These are phyloP conservation scores for Neoitamus cyanurus DNA, from an alignment of 2,888 invertebrate species.

Conservation along the genomic window DNA sequence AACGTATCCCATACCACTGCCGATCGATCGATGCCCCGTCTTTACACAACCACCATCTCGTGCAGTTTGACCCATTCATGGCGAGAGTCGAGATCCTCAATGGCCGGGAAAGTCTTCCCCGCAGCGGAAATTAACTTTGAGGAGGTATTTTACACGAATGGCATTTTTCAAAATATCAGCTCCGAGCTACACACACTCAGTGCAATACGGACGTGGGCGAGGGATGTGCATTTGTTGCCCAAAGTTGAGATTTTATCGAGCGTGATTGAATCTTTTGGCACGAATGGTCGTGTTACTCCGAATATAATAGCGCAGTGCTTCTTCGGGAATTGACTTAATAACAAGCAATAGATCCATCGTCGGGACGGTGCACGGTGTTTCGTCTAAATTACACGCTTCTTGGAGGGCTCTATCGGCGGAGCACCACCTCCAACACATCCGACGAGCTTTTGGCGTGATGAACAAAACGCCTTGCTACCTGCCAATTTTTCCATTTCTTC, in stretches of 20 bases:
- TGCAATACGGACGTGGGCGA: background rate
- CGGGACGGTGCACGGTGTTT: background rate
- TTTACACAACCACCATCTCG: background rate
- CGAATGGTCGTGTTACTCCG: slow-evolving; percentile 8
- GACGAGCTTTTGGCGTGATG: background rate
- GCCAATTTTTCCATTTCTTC: background rate
- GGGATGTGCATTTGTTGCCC: background rate
- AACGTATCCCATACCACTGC: background rate
- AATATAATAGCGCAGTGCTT: background rate
- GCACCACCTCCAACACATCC: background rate
- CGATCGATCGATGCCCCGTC: background rate
- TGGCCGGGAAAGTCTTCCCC: background rate
- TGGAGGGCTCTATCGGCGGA: background rate
- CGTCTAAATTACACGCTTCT: background rate
- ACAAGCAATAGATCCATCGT: background rate
- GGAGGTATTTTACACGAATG: slow-evolving; percentile 1
- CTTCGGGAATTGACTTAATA: slow-evolving; percentile 26
- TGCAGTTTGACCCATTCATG: background rate
- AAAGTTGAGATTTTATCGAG: slow-evolving; percentile 26
- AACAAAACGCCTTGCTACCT: background rate
- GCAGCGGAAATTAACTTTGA: slow-evolving; percentile 36
- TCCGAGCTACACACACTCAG: background rate
- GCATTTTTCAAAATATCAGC: background rate
- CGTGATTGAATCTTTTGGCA: slow-evolving; percentile 31
- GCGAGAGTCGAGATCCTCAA: background rate